Conservation (phyloP, 2,888 invertebrate species). For the Synergus umbraculus region DNA sequence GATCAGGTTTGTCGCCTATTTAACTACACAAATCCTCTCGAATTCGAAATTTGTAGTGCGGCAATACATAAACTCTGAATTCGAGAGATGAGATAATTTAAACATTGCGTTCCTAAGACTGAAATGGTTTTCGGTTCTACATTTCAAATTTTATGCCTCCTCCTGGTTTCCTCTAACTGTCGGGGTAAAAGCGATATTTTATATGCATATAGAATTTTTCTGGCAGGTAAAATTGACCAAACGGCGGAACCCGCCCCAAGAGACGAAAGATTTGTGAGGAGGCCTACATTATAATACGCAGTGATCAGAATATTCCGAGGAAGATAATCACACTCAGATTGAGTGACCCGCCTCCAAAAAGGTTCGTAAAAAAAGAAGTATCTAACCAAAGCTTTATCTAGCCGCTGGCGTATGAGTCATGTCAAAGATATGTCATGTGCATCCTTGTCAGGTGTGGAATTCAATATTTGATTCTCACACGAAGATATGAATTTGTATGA, state of each 20-base stretch:
- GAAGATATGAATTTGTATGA: neutral
- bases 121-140: neutral
- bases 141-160: slow-evolving; percentile 23
- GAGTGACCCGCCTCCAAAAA: slow-evolving; percentile 37
- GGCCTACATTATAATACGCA: slow-evolving; percentile 41
- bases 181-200: slow-evolving; percentile 36
- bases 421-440: neutral
- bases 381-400: slow-evolving; percentile 6
- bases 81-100: slow-evolving; percentile 18
- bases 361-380: slow-evolving; percentile 32
- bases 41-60: neutral
- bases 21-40: slow-evolving; percentile 15
- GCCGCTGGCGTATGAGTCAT: slow-evolving; percentile 23
- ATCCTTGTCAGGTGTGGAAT: slow-evolving; percentile 21
- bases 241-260: slow-evolving; percentile 32
- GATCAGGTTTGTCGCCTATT: slow-evolving; percentile 14
- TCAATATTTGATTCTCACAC: neutral
- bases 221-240: slow-evolving; percentile 36
- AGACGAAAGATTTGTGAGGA: slow-evolving; percentile 28
- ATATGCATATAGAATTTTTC: slow-evolving; percentile 17
- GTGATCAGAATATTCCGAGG: slow-evolving; percentile 35
- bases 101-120: neutral
- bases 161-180: slow-evolving; percentile 13
- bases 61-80: neutral
- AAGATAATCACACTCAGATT: slow-evolving; percentile 40